These are phyloP conservation scores for Erebia aethiops DNA, from an alignment of 2,888 invertebrate species.

Conservation along the genomic window DNA sequence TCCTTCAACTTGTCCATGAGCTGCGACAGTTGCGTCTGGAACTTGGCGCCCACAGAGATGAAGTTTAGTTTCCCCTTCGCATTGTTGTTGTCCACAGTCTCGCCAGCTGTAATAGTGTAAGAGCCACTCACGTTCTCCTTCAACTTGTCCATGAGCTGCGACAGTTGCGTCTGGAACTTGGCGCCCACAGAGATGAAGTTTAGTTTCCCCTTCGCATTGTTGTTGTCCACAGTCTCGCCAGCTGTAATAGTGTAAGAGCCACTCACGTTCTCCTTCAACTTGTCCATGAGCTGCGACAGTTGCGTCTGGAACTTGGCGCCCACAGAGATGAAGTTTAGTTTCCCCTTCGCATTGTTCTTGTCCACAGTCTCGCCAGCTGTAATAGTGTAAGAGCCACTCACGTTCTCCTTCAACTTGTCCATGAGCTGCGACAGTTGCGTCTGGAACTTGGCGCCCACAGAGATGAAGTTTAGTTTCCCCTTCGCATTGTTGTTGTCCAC, in stretches of 20 bases:
- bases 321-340: constrained; percentile 95
- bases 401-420: constrained; percentile 96
- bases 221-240: constrained; percentile 86
- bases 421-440: constrained; percentile 94
- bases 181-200: constrained; percentile 97
- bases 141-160: constrained; percentile 96
- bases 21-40: constrained; percentile 93
- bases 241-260: constrained; percentile 53
- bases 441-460: constrained; percentile 98
- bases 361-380: constrained; percentile 86
- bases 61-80: constrained; percentile 93
- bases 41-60: constrained; percentile 98
- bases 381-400: constrained; percentile 62
- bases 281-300: constrained; percentile 95
- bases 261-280: constrained; percentile 92
- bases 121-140: constrained; percentile 88
- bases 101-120: constrained; percentile 82
- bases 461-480: constrained; percentile 94
- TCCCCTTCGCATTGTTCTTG: constrained; percentile 88
- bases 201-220: constrained; percentile 90
- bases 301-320: constrained; percentile 98
- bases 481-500: constrained; percentile 86
- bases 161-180: constrained; percentile 96
- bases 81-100: constrained; percentile 81
- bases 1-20: constrained; percentile 96